Percentiles rank a stretch among this genome's conserved stretches.
Evolutionary conservation across 2,888 invertebrate species (phyloP).

Genomic region (Drosophila mercatorum): DNA sequence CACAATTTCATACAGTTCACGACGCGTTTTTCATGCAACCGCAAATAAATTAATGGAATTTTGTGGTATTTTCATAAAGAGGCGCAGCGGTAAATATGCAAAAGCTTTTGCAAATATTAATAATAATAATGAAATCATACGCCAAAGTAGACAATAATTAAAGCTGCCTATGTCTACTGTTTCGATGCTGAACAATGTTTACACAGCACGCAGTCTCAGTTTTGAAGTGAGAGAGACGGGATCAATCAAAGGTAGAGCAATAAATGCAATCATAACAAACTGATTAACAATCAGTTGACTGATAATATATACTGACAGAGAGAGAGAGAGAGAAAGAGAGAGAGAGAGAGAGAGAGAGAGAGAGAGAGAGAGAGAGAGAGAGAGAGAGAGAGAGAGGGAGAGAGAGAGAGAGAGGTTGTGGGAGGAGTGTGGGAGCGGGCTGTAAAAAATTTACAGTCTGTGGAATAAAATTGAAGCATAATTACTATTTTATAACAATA

Average conservation of each 20-base stretch:
- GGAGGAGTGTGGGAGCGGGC: too few relatives aligned
- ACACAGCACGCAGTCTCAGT: conserved; percentile 8
- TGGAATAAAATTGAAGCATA: too few relatives aligned
- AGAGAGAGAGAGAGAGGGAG: too few relatives aligned
- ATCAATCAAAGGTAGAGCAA: not conserved
- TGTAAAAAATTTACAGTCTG: too few relatives aligned
- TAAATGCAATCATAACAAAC: not conserved
- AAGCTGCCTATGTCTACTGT: conserved; percentile 31
- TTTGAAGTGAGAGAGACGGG: not conserved
- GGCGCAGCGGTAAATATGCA: conserved; percentile 24
- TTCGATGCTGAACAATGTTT: conserved; percentile 24
- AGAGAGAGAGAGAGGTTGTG: too few relatives aligned
- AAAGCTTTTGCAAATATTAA: conserved; percentile 20
- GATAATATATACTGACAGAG: not conserved
- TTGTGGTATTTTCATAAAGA: conserved; percentile 45
- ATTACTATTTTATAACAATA: too few relatives aligned
- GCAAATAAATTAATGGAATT: conserved; percentile 58
- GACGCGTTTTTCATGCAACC: conserved; percentile 37
- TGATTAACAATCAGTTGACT: not conserved
- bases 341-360: too few relatives aligned
- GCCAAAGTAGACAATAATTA: conserved; percentile 39
- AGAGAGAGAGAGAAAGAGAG: too few relatives aligned
- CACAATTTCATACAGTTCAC: conserved; percentile 20
- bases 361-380: too few relatives aligned
- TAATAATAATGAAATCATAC: conserved; percentile 11